Conservation (phyloP, 2,113 vertebrate species). For the Thunnus thynnus region DNA sequence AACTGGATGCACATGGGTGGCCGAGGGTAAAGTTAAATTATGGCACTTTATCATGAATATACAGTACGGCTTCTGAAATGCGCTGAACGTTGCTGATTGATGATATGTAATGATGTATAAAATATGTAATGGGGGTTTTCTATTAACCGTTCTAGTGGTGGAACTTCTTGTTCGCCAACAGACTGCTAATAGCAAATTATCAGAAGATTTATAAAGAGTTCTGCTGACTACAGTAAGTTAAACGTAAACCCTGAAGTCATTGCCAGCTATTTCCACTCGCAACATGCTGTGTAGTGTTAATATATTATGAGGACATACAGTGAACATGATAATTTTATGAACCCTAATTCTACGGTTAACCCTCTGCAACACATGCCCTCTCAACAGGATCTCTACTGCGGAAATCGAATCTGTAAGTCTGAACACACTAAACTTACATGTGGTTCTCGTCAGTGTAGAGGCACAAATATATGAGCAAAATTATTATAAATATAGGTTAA, state of each 20-base stretch:
- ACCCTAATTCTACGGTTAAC: no score
- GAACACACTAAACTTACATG: no score
- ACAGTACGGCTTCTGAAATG: background rate
- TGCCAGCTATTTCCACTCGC: no score
- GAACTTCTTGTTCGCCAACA: background rate
- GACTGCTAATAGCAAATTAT: background rate
- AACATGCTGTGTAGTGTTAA: no score
- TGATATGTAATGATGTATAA: constrained; percentile 13
- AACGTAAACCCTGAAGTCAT: background rate
- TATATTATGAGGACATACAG: no score
- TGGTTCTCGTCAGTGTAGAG: no score
- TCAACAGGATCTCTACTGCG: no score
- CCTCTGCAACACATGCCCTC: no score
- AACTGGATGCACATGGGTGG: background rate
- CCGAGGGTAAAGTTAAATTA: background rate
- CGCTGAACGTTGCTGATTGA: background rate
- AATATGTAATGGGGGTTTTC: background rate
- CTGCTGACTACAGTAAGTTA: background rate
- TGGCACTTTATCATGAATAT: background rate
- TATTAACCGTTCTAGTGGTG: background rate
- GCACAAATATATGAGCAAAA: no score
- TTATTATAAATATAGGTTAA: no score
- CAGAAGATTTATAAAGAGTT: background rate
- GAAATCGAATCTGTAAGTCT: no score
- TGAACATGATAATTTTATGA: no score